Evolutionary conservation across 2,113 vertebrate species (phyloP), one percentile per base, ranked within the genome.

Genomic region (Arvicanthis niloticus): DNA sequence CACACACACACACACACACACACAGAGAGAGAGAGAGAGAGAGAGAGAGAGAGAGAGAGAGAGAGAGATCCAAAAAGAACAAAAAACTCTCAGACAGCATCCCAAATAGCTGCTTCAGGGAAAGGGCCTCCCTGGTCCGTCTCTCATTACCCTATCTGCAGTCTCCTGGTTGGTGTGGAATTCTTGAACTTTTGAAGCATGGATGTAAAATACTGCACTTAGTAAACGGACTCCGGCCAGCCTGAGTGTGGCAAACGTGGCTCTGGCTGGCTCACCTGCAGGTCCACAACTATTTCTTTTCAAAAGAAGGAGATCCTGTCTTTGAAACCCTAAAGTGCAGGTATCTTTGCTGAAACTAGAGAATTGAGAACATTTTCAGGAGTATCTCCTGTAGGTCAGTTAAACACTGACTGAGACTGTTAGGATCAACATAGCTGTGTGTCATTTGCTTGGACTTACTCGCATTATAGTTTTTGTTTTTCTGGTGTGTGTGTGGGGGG

Each of bases 271-370:
- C 86, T 98, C 97, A 60, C 93, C 94, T 73, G 96, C 97, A 94
- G 94, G 40, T 67, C 87, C 65, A 37, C 68, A 93, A 97, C 97
- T 95, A 97, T 96, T 97, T 97, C 97, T 97, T 98, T 97, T 97
- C 93, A 94, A 97, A 98, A 98, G 96, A 90, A 97, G 15, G 58
- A 84, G 82, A 96, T 68, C 48, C 89, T 95, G 89, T 93, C 81
- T 96, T 94, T 98, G 98, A 98, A 98, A 98, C 95, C 96, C 97
- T 98, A 98, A 98, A 97, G 95, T 94, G 12, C 92, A 26, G 7
- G 34, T 96, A 91, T 11, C 97, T 96, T 96, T 97, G 97, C 98
- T 98, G 96, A 98, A 98, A 96, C 93, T 65, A 93, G 58, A 92
- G 89, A 96, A 95, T 97, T 95, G 95, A 98, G 96, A 98, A 89